Base-by-base conservation (phyloP, 2,113 vertebrate genomes). In the Corynorhinus townsendii region DNA sequence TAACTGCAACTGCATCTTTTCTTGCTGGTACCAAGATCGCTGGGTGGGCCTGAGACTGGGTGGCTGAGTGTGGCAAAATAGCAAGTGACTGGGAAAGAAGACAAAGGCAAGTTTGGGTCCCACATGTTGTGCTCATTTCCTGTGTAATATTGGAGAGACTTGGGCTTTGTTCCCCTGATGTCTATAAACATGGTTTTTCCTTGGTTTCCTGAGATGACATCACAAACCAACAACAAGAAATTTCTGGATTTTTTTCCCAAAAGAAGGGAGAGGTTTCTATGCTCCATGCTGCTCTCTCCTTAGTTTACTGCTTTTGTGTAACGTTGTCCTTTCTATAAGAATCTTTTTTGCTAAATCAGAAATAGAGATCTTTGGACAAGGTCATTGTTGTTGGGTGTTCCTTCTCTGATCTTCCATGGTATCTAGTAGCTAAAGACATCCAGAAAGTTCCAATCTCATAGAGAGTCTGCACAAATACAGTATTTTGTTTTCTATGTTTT, bases 11-110 rank as follows among this genome's bases (percentile, higher is more conserved):
- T 79, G 24, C 5, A 54, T 90, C 86, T 90, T 90, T 95, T n/a
- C 73, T 68, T 92, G 86, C 86, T 94, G 92, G 95, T 88, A 92
- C 77, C 49, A 89, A 24, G 52, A 79, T 83, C 49, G n/a, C 62
- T 83, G 91, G 92, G 94, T 93, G 91, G 92, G 69, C 88, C 96
- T 90, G 69, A 94, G 43, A 69, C 68, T 79, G 77, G 79, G 92
- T 89, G 73, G 94, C 92, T 68, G 54, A 86, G 47, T 38, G 28
- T 71, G 77, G 40, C n/a, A 88, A 88, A 82, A 56, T 4, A 92
- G 88, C 30, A 82, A 45, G 85, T 2, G 43, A 64, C 84, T 47
- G 54, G 54, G 35, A 93, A 95, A 12, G 22, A 79, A 68, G 82
- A 91, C 95, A 82, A 75, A 96, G 30, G 56, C 90, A 81, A 81